Conservation (phyloP, 2,888 invertebrate species). For the Chrysodeixis includens region DNA sequence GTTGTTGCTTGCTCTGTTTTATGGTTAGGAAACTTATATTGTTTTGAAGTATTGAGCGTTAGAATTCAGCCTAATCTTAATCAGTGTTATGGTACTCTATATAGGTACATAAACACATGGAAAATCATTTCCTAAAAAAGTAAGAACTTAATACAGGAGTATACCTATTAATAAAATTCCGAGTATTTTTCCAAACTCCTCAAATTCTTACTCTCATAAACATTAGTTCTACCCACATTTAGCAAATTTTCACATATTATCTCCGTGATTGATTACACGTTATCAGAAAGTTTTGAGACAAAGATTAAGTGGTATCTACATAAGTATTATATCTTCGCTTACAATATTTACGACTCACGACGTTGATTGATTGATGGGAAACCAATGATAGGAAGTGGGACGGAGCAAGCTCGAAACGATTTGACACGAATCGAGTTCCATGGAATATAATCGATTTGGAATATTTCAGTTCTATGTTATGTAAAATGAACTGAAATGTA, state of each 20-base stretch:
- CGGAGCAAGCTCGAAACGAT: conserved; percentile 18
- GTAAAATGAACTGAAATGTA: not conserved
- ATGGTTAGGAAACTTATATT: no score
- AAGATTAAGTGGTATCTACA: conserved; percentile 54
- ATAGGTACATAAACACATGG: no score
- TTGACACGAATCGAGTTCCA: conserved; percentile 9
- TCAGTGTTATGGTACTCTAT: no score
- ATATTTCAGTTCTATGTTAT: not conserved
- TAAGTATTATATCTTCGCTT: conserved; percentile 18
- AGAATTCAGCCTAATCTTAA: no score
- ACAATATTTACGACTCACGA: conserved; percentile 35
- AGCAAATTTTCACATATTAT: conserved; percentile 34
- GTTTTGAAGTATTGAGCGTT: no score
- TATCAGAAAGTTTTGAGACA: conserved; percentile 60
- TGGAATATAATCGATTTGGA: conserved; percentile 17
- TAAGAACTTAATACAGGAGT: no score
- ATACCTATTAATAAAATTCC: no score
- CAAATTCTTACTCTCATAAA: conserved; percentile 21
- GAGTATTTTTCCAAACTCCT: not conserved
- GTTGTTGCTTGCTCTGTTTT: not conserved
- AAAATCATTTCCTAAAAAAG: not conserved
- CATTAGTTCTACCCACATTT: conserved; percentile 14
- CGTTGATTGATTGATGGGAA: conserved; percentile 56
- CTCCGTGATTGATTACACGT: conserved; percentile 57
- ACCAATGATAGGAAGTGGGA: conserved; percentile 44